phyloP scores from a whole-genome alignment of 2,797 vertebrate genomes.

The Crocidura indochinensis region DNA sequence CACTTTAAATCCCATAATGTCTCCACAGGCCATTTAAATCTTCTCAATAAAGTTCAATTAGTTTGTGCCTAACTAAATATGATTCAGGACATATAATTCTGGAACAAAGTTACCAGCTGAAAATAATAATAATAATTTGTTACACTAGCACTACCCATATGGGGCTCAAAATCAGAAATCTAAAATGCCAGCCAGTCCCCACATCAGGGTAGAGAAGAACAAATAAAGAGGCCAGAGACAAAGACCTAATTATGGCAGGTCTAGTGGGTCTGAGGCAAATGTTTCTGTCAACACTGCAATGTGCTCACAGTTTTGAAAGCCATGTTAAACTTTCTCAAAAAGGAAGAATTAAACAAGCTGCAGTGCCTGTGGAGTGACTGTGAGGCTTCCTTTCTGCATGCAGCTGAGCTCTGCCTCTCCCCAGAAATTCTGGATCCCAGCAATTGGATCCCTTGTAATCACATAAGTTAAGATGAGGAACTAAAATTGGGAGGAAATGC shows the following conservation, averaged over 20 bases:
- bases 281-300: background rate
- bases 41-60: constrained; percentile 2
- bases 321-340: background rate
- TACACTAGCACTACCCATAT: background rate
- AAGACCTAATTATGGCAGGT: background rate
- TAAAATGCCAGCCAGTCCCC: background rate
- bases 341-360: background rate
- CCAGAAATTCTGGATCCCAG: rapidly evolving
- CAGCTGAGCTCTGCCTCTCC: background rate
- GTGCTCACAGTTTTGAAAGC: background rate
- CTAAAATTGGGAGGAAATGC: background rate
- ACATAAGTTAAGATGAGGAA: background rate
- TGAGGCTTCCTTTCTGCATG: background rate
- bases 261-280: background rate
- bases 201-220: background rate
- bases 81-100: background rate
- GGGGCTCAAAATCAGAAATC: background rate
- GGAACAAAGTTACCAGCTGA: constrained; percentile 39
- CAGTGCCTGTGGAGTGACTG: background rate
- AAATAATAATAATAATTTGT: constrained; percentile 45
- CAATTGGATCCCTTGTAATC: background rate
- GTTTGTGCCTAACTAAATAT: background rate
- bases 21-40: background rate
- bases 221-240: background rate
- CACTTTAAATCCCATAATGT: background rate